A percentile compares a stretch with the other conserved stretches of the same genome.
Evolutionary conservation across 1,140 invertebrate genomes (phyloP).

Genomic region (Bombus balteatus): DNA sequence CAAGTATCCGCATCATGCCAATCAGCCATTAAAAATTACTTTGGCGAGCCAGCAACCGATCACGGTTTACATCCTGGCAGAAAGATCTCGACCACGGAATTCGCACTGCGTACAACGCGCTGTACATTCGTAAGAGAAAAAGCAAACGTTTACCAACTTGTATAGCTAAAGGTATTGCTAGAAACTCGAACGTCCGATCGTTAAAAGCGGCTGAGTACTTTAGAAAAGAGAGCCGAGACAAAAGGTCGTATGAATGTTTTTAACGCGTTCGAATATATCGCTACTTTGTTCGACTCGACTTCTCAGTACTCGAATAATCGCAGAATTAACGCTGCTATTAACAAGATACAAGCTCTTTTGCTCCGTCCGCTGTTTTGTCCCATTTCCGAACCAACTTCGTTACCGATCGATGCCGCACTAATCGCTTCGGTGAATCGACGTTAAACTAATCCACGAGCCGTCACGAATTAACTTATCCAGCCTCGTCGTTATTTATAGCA

Average conservation of each 20-base stretch:
- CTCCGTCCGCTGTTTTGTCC: too few relatives aligned
- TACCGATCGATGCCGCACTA: slow-evolving; percentile 36
- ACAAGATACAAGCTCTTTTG: background rate
- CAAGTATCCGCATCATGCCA: slow-evolving; percentile 44
- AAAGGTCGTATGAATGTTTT: too few relatives aligned
- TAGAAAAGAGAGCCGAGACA: too few relatives aligned
- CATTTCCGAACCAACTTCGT: background rate
- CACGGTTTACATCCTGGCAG: slow-evolving; percentile 5
- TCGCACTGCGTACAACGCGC: background rate
- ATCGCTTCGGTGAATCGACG: slow-evolving; percentile 28
- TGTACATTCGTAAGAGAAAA: background rate
- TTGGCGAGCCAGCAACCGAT: slow-evolving; percentile 17
- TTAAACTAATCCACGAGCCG: background rate
- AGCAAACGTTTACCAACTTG: too few relatives aligned
- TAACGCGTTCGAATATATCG: too few relatives aligned
- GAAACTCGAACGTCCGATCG: too few relatives aligned
- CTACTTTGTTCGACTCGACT: background rate
- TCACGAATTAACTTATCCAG: slow-evolving; percentile 6
- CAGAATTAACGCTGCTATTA: slow-evolving; percentile 8
- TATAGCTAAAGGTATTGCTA: too few relatives aligned
- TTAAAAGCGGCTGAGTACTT: too few relatives aligned
- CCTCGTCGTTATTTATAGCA: background rate
- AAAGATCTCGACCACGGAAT: background rate
- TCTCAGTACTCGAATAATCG: background rate
- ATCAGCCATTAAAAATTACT: slow-evolving; percentile 22